Evolutionary conservation across 1,140 invertebrate genomes (phyloP).

Genomic region (Lanistes nyassanus): DNA sequence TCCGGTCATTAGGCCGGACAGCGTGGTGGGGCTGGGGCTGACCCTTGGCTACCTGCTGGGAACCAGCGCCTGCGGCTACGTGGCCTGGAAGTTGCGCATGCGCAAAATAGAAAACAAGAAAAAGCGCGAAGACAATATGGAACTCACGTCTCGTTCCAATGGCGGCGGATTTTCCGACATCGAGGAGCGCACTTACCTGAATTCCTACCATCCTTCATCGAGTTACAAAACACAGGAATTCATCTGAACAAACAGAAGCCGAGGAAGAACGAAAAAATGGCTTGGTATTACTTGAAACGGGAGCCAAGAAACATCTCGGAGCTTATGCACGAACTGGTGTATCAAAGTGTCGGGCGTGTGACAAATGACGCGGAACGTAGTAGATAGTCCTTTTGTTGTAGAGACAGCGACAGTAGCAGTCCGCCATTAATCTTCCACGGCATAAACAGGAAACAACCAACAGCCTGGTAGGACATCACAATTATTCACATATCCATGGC

Average conservation of each 20-base stretch:
- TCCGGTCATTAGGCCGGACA: conserved; percentile 25
- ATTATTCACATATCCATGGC: too few species aligned
- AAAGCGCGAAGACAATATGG: neutral
- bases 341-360: too few species aligned
- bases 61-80: conserved; percentile 23
- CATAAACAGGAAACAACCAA: too few species aligned
- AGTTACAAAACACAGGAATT: neutral
- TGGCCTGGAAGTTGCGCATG: conserved; percentile 20
- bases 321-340: too few species aligned
- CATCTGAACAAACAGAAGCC: neutral
- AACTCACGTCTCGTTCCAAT: conserved; percentile 10
- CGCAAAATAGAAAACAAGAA: neutral
- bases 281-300: too few species aligned
- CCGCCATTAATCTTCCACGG: too few species aligned
- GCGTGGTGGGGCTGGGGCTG: conserved; percentile 21
- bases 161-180: neutral
- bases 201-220: neutral
- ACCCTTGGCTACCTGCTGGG: conserved; percentile 21
- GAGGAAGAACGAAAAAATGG: too few species aligned
- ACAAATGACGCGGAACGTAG: too few species aligned
- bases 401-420: too few species aligned
- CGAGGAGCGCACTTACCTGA: conserved; percentile 17
- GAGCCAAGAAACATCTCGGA: too few species aligned
- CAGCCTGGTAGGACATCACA: too few species aligned
- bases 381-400: too few species aligned